These are phyloP conservation scores for Rhopilema esculentum DNA, from an alignment of 30 jellyfish, hydroid and myxozoan genomes.

Conservation along the genomic window DNA sequence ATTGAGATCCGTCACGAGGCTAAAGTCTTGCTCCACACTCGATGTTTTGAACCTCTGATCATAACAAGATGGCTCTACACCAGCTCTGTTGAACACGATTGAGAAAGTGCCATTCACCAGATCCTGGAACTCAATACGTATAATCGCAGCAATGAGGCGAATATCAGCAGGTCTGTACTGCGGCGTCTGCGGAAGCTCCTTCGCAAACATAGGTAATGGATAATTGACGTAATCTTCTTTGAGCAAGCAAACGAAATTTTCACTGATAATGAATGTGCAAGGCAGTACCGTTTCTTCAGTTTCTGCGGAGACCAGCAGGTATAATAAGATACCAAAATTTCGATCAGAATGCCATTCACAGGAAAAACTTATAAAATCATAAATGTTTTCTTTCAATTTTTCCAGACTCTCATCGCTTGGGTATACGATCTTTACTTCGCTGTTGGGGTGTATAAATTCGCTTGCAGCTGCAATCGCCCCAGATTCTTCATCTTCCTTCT, in stretches of 20 bases:
- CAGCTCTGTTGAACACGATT: conserved; percentile 70
- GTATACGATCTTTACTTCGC: conserved; percentile 79
- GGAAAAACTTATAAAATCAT: conserved; percentile 26
- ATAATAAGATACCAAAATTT: conserved; percentile 64
- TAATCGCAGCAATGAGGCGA: conserved; percentile 68
- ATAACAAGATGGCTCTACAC: conserved; percentile 82
- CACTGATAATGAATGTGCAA: conserved; percentile 88
- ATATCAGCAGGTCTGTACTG: conserved; percentile 83
- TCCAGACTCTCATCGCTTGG: conserved; percentile 96
- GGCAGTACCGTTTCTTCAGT: conserved; percentile 64
- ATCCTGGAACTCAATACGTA: conserved; percentile 83
- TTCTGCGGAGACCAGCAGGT: conserved; percentile 66
- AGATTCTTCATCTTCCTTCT: conserved; percentile 68
- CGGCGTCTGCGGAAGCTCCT: conserved; percentile 83
- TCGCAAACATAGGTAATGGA: conserved; percentile 89
- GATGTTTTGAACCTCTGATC: conserved; percentile 74
- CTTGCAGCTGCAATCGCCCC: conserved; percentile 72
- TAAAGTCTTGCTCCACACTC: conserved; percentile 74
- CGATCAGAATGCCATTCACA: conserved; percentile 47
- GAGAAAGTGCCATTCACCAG: conserved; percentile 75
- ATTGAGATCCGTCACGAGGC: conserved; percentile 85
- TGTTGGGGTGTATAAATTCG: conserved; percentile 84
- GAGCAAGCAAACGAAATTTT: conserved; percentile 64
- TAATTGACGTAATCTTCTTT: conserved; percentile 89
- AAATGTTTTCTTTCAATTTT: conserved; percentile 68